These are phyloP conservation scores for Salticus scenicus DNA, from an alignment of 2,888 invertebrate genomes.

Conservation along the genomic window DNA sequence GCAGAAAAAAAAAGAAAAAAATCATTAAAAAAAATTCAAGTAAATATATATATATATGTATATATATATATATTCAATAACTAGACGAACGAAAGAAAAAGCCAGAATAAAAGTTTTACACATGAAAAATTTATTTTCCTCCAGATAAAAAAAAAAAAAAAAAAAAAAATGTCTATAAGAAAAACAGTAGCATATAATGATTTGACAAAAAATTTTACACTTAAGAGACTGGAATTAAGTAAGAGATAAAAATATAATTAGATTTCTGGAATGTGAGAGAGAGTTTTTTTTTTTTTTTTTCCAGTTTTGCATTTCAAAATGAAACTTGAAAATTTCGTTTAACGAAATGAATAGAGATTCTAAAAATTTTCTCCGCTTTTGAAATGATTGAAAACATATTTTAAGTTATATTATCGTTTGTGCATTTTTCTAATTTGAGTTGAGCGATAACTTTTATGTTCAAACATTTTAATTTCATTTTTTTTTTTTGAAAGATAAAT, in stretches of 20 bases:
- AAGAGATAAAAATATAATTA: neutral
- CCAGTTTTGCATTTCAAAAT: neutral
- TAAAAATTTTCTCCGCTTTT: neutral
- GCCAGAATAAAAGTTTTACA: too few relatives aligned
- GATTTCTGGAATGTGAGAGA: too few relatives aligned
- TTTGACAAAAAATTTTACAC: too few relatives aligned
- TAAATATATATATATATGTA: too few relatives aligned
- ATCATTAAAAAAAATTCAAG: too few relatives aligned
- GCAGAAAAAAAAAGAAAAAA: too few relatives aligned
- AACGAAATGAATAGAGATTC: neutral
- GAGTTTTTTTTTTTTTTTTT: neutral
- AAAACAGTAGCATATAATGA: too few relatives aligned
- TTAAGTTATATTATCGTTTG: too few relatives aligned
- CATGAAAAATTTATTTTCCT: neutral
- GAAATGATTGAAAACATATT: neutral
- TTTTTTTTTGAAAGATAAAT: neutral
- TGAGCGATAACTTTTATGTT: neutral
- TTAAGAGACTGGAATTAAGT: neutral
- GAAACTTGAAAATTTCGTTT: neutral
- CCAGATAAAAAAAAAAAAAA: neutral
- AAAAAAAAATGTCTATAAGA: too few relatives aligned
- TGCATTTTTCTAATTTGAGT: neutral
- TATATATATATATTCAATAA: too few relatives aligned
- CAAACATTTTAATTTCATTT: neutral
- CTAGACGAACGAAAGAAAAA: too few relatives aligned